Percentiles rank a stretch among this genome's conserved stretches.
Conservation (phyloP, 2,888 invertebrate genomes). For the Oligia latruncula region DNA sequence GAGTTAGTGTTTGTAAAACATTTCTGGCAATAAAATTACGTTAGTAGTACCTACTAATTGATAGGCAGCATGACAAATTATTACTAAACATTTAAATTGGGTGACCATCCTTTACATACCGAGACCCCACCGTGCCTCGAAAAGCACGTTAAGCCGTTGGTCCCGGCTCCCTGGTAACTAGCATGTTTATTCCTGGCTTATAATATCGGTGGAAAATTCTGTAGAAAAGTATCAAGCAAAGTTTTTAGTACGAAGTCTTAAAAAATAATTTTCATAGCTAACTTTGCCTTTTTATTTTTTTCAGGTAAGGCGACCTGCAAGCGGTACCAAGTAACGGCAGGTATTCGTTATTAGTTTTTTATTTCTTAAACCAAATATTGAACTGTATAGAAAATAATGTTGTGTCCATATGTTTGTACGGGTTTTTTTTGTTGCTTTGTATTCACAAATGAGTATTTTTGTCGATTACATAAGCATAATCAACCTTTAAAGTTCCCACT, state of each 20-base stretch:
- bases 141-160: neutral
- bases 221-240: neutral
- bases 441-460: neutral
- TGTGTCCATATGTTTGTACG: neutral
- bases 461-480: too few relatives aligned
- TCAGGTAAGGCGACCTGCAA: slow-evolving; percentile 44
- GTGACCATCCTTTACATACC: too few relatives aligned
- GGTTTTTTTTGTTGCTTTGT: neutral
- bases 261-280: neutral
- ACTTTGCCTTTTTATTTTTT: slow-evolving; percentile 31
- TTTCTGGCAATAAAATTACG: slow-evolving; percentile 90
- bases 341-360: slow-evolving; percentile 29
- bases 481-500: too few relatives aligned
- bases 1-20: slow-evolving; percentile 88
- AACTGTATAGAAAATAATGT: neutral
- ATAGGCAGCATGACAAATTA: neutral
- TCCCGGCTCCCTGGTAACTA: neutral
- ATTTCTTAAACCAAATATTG: neutral
- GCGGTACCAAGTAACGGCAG: slow-evolving; percentile 20
- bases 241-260: neutral
- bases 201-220: neutral
- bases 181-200: too few relatives aligned
- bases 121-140: too few relatives aligned
- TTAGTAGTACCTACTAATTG: too few relatives aligned
- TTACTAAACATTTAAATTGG: neutral